phyloP scores from a whole-genome alignment of 1,140 invertebrate species.

The Trichonephila clavipes region DNA sequence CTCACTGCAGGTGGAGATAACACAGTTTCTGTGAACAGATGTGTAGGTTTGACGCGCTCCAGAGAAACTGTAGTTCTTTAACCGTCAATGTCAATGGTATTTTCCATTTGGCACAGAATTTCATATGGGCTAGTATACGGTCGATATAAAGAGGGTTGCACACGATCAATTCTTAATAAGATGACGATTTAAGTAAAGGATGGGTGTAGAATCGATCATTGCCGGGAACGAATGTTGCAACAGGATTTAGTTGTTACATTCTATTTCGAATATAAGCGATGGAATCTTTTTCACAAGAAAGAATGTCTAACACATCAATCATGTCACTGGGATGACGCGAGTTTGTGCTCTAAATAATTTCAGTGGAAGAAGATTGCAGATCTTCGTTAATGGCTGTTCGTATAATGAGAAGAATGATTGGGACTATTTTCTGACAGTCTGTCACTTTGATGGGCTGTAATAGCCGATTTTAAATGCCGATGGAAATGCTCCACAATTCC shows the following conservation, averaged over 20 bases:
- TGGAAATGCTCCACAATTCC: not conserved
- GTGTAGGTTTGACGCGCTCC: too few relatives aligned
- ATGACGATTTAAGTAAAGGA: not conserved
- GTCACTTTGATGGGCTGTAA: not conserved
- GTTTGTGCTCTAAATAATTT: not conserved
- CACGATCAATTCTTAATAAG: not conserved
- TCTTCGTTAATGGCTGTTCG: not conserved
- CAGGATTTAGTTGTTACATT: not conserved
- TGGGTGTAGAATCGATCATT: not conserved
- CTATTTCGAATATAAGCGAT: not conserved
- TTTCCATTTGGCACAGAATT: too few relatives aligned
- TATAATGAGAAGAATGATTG: not conserved
- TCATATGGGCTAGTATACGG: not conserved
- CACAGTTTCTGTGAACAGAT: too few relatives aligned
- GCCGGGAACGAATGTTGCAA: not conserved
- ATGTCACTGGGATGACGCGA: constrained; percentile 60
- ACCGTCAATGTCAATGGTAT: too few relatives aligned
- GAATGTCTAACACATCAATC: not conserved
- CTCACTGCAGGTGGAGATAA: too few relatives aligned
- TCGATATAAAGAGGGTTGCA: not conserved
- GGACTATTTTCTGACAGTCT: not conserved
- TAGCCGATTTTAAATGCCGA: not conserved
- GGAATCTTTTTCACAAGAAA: too few relatives aligned
- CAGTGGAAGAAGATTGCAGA: not conserved
- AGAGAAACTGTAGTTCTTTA: too few relatives aligned